Evolutionary conservation across 1,140 invertebrate species (phyloP), one percentile per base, ranked within the genome.

Genomic region (Eupeodes corollae): DNA sequence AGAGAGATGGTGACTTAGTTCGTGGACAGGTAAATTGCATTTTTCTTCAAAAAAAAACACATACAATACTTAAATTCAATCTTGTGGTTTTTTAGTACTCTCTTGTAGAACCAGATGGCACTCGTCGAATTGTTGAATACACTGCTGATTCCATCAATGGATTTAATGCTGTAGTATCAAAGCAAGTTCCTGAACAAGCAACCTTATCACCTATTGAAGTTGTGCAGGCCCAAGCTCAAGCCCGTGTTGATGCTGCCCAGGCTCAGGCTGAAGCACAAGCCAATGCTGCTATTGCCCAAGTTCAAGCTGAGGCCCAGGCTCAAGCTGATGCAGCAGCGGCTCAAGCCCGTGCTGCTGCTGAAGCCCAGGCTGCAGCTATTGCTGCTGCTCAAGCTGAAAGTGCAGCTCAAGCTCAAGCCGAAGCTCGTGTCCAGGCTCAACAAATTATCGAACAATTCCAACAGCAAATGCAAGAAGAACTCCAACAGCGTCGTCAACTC

Each of bases 91-190:
- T 44, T 19, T 68, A 73, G 50, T 77, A 77, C 57, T 73, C 70
- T n/a, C 62, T 76, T 5, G 54, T 77, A 18, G 76, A 78, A 50
- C 74, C 77, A 18, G 77, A 79, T 55, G 76, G 77, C 48, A 75
- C 71, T 5, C 58, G 70, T 8, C 57, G 75, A 21, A 70, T 71
- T 37, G 75, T 77, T 15, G 73, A 76, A 42, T 79, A 75, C 55
- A 73, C 72, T 19, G 74, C 71, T 31, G 73, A 74, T 53, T 63
- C 73, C 43, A 55, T 73, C 3, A 71, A 73, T 44, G 75, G 75
- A 51, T 75, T 77, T 55, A 76, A 77, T 64, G 75, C 74, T 31
- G 68, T 76, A 5, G 75, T 77, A 0, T 74, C 73, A 47, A 75
- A 75, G 48, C 72, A 75, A 51, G 64, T 70, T n/a, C 56, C 71